Evolutionary conservation across 2,888 invertebrate species (phyloP), one percentile per base, ranked within the genome.

Genomic region (Sialis fuliginosa): DNA sequence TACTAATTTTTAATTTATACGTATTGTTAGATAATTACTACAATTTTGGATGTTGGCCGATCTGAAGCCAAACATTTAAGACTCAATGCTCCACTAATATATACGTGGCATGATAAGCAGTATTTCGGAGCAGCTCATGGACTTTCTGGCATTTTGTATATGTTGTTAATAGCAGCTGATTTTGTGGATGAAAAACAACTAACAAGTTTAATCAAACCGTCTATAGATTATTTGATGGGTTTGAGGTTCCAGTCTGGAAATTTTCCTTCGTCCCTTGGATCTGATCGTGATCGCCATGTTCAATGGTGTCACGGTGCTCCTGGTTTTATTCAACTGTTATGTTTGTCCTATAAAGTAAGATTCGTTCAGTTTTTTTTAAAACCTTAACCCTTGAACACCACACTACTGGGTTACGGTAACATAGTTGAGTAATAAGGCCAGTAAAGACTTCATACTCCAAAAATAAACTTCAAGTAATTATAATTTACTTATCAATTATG

Each of bases 221-320:
- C 81, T 1, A 58, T 84, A 47, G 72, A 80, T 54, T 81, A 76
- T 69, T 62, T 84, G 48, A 57, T 74, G 39, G 65, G 58, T 30
- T 63, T 73, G 54, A 70, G 71, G 52, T 79, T 71, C 57, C 58
- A 70, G 7, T 75, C 75, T 54, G 79, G 79, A 2, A 85, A 85
- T 65, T 83, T 80, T 60, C 85, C 85, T 1, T 88, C 89, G 0
- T 88, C 88, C 0, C 54, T 82, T 32, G 79, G 75, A 31, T 80
- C 74, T 51, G 65, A 64, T 41, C 66, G 72, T 33, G 91, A 92
- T 61, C 77, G 74, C 62, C 71, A 90, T 51, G 78, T 92, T 13
- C 92, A 92, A 57, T 92, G 91, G 91, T 92, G 92, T 65, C 91
- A 92, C 61, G 92, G 92, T n/a, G 87, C 90, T 22, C 87, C 91